phyloP scores from a whole-genome alignment of 2,888 invertebrate genomes.

The Lathronympha strigana region DNA sequence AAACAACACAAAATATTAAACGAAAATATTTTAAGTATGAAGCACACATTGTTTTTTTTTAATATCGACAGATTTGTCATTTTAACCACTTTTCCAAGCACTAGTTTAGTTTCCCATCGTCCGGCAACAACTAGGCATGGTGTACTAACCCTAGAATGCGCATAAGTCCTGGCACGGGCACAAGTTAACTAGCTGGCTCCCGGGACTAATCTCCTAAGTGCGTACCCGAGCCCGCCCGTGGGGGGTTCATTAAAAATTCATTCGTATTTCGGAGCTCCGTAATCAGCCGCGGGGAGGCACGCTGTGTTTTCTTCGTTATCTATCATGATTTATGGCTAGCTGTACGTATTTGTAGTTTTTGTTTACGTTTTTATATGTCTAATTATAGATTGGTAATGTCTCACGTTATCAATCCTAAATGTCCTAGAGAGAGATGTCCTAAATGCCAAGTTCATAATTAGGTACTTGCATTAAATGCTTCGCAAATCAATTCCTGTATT shows the following conservation, averaged over 20 bases:
- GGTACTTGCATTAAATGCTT: too few relatives aligned
- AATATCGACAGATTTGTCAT: background rate
- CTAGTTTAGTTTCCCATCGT: background rate
- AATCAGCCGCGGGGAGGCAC: constrained; percentile 72
- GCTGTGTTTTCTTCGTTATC: constrained; percentile 66
- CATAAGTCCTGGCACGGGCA: constrained; percentile 57
- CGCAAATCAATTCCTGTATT: too few relatives aligned
- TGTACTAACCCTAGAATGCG: constrained; percentile 13
- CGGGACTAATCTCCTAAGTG: constrained; percentile 83
- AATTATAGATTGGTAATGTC: constrained; percentile 30
- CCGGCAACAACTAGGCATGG: background rate
- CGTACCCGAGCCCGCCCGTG: constrained; percentile 62
- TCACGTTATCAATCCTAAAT: background rate
- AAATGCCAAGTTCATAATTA: background rate
- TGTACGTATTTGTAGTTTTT: constrained; percentile 43
- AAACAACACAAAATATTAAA: too few relatives aligned
- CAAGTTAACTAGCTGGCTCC: constrained; percentile 66
- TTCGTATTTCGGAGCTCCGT: constrained; percentile 80
- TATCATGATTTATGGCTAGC: constrained; percentile 62
- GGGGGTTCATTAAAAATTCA: constrained; percentile 82
- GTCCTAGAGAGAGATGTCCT: too few relatives aligned
- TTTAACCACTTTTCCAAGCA: background rate
- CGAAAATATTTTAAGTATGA: background rate
- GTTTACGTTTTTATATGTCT: constrained; percentile 42
- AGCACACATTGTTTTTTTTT: background rate